Percentiles rank a stretch among this genome's conserved stretches.
phyloP scores from a whole-genome alignment of 2,113 vertebrate species.

The Pheucticus melanocephalus region DNA sequence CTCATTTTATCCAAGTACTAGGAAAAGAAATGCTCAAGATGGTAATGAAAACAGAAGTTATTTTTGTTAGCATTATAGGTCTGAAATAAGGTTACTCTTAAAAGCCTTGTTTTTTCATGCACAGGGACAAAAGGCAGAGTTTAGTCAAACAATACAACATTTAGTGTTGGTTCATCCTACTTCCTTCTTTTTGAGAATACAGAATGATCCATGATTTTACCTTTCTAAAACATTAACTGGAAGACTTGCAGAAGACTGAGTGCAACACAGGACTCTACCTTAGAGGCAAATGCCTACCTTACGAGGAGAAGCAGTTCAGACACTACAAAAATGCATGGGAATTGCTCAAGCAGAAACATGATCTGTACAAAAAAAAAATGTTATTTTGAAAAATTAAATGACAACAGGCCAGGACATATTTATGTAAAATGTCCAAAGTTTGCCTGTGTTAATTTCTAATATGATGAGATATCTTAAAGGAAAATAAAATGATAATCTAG shows the following conservation, averaged over 20 bases:
- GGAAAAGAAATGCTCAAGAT: not conserved
- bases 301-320: not conserved
- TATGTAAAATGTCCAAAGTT: not conserved
- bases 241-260: not conserved
- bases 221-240: not conserved
- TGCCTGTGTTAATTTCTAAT: not conserved
- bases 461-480: not conserved
- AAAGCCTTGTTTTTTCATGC: not conserved
- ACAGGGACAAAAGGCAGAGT: not conserved
- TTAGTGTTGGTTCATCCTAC: not conserved
- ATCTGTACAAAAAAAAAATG: not conserved
- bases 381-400: constrained; percentile 3
- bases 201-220: not conserved
- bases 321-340: not conserved
- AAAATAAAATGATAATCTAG: not conserved
- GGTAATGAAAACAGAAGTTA: not conserved
- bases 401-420: not conserved
- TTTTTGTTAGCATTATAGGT: not conserved
- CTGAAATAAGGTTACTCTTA: not conserved
- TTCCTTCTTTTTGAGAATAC: not conserved
- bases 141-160: not conserved
- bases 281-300: not conserved
- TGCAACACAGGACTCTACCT: not conserved
- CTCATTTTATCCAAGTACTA: not conserved
- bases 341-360: not conserved